These are phyloP conservation scores for Halocynthia aurantium DNA, from an alignment of 23 tunicate genomes.

Conservation along the genomic window DNA sequence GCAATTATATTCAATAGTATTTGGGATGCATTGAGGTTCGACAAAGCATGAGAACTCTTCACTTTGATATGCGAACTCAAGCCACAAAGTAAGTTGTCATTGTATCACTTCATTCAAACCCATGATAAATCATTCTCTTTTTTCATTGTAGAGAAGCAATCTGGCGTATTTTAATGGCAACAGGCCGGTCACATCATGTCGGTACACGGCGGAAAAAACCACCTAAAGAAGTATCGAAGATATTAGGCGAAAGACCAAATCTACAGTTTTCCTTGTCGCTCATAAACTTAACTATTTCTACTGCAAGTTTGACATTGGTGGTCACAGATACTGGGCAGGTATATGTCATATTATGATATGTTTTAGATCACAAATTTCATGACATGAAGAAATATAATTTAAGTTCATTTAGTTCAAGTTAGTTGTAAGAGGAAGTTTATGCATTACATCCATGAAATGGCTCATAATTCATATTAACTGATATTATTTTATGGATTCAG, in stretches of 20 bases:
- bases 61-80: conserved; percentile 83
- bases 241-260: conserved; percentile 70
- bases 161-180: conserved; percentile 73
- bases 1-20: conserved; percentile 38
- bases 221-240: conserved; percentile 78
- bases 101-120: neutral
- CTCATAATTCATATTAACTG: too few relatives aligned
- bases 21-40: conserved; percentile 89
- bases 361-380: too few relatives aligned
- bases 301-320: conserved; percentile 88
- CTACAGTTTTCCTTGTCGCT: conserved; percentile 57
- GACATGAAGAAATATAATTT: too few relatives aligned
- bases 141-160: conserved; percentile 74
- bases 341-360: neutral
- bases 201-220: conserved; percentile 66
- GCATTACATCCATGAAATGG: too few relatives aligned
- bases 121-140: neutral
- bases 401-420: too few relatives aligned
- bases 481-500: too few relatives aligned
- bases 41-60: conserved; percentile 81
- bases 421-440: too few relatives aligned
- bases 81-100: conserved; percentile 71
- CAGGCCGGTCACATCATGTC: conserved; percentile 52
- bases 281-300: conserved; percentile 84
- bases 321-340: conserved; percentile 90